Evolutionary conservation across 2,888 invertebrate species (phyloP), one percentile per base, ranked within the genome.

Genomic region (Acleris literana): DNA sequence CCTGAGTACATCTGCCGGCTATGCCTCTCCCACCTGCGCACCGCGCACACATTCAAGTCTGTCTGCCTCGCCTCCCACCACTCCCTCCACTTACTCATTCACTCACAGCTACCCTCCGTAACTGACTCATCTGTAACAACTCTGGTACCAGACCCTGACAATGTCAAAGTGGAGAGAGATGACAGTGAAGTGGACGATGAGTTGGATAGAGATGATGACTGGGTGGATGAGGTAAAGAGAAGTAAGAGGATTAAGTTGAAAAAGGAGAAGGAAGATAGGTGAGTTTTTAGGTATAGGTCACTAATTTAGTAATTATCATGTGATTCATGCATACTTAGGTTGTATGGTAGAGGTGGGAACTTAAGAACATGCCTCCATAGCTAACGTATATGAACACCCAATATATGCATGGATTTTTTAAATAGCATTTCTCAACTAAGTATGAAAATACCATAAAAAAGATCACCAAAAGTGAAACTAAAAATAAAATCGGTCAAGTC

Each of bases 251-350:
- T 59, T 11, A 64, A 64, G 18, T 43, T 67, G 54, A 69, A 65
- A 44, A 68, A 59, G 48, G 59, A 64, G 54, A 57, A 48, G 48
- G 64, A 33, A 56, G 64, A 66, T 25, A 63, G 68, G 69, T 71
- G 58, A 56, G 61, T 49, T 44, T 48, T 22, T 7, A 3, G 9
- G 33, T 33, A 33, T 9, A 7, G 6, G 25, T 25, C 25, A 6
- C 6, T 25, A 25, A 25, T 1, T 25, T 25, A 7, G 25, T 25
- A 25, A 25, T 6, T 6, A 25, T 7, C 1, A 0, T 25, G 6
- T 25, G 6, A 25, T 6, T 25, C 6, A 25, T 25, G 5, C 25
- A 25, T 25, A 25, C 5, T 0, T 25, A 25, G 25, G 5, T 5
- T 5, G 25, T 25, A 25, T 25, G 25, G 25, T 5, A 5, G 5